Evolutionary conservation across 2,797 vertebrate species (phyloP), one percentile per base, ranked within the genome.

Genomic region (Paedocypris micromegethes): DNA sequence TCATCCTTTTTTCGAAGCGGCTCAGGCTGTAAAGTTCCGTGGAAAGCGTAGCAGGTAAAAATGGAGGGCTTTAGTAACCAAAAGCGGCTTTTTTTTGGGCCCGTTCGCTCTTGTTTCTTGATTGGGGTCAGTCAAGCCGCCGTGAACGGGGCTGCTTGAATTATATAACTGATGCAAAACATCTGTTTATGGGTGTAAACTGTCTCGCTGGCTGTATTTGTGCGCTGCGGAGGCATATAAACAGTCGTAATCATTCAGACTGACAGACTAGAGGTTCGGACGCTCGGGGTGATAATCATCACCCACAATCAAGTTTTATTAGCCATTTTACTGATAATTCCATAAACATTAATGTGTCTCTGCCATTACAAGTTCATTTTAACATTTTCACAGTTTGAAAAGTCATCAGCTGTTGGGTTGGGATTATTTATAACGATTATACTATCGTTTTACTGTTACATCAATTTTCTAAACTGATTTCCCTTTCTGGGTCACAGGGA

Each of bases 321-420:
- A 42, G 9, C 49, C 39, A 61, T 61, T 68, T 7, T 7, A 6
- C 9, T 54, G 43, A 61, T 56, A 48, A 63, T 61, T 70, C 45
- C 41, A 9, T 63, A 63, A 70, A 56, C 45, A 9, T 65, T 58
- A 44, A 64, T 58, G 42, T 3, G 37, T 40, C 41, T 58, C 50
- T 58, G 67, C 78, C 75, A 77, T 76, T 71, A 64, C 74, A 81
- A 85, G 84, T 85, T 77, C n/a, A 56, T 55, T 60, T 61, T n/a
- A 68, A 54, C 5, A 3, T 43, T 68, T 68, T 68, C 38, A 46
- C 49, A 53, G 42, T 23, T 23, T 23, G 23, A 23, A 23, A 61
- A 54, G 53, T 38, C 41, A 58, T 68, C 50, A 42, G 50, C 41
- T 68, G 66, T 68, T 68, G 38, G 43, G 44, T 54, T 60, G 37